Percentiles rank a stretch among this genome's conserved stretches.
These are phyloP conservation scores for Morpho deidamia DNA, from an alignment of 2,888 invertebrate species.

Conservation along the genomic window DNA sequence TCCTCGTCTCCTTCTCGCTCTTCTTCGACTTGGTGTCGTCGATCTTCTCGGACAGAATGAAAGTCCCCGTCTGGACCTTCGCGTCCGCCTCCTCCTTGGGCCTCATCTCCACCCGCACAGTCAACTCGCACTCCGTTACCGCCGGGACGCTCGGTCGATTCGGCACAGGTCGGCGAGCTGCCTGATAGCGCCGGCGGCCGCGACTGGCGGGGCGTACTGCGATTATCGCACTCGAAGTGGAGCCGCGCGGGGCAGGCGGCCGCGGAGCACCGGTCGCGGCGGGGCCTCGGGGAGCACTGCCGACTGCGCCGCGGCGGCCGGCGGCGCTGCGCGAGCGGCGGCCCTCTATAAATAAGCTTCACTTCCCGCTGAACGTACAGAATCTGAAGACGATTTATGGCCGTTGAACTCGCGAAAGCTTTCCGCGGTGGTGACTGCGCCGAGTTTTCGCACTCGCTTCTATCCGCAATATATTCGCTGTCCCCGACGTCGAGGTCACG, in stretches of 20 bases:
- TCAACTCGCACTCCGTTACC: slow-evolving; percentile 46
- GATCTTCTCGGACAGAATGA: slow-evolving; percentile 78
- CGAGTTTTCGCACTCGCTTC: slow-evolving; percentile 32
- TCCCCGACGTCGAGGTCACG: slow-evolving; percentile 48
- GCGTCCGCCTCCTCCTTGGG: slow-evolving; percentile 69
- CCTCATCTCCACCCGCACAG: slow-evolving; percentile 49
- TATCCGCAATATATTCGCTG: slow-evolving; percentile 25
- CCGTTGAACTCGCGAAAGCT: slow-evolving; percentile 68
- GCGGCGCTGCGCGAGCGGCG: slow-evolving; percentile 36
- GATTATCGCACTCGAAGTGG: slow-evolving; percentile 43
- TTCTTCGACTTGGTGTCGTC: slow-evolving; percentile 71
- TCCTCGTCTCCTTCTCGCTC: slow-evolving; percentile 70
- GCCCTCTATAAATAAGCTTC: slow-evolving; percentile 68
- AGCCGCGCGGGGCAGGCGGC: slow-evolving; percentile 27
- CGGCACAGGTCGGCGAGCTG: slow-evolving; percentile 44
- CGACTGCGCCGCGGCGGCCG: slow-evolving; percentile 28
- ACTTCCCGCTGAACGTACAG: slow-evolving; percentile 58
- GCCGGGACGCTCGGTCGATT: slow-evolving; percentile 47
- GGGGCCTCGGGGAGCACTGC: slow-evolving; percentile 44
- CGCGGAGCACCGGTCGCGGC: slow-evolving; percentile 49
- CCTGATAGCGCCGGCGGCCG: slow-evolving; percentile 42
- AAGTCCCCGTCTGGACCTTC: slow-evolving; percentile 69
- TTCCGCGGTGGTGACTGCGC: slow-evolving; percentile 50
- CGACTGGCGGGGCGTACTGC: slow-evolving; percentile 57
- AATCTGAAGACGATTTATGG: slow-evolving; percentile 70